These are phyloP conservation scores for Camponotus fellah DNA, from an alignment of 2,888 invertebrate genomes.

Conservation along the genomic window DNA sequence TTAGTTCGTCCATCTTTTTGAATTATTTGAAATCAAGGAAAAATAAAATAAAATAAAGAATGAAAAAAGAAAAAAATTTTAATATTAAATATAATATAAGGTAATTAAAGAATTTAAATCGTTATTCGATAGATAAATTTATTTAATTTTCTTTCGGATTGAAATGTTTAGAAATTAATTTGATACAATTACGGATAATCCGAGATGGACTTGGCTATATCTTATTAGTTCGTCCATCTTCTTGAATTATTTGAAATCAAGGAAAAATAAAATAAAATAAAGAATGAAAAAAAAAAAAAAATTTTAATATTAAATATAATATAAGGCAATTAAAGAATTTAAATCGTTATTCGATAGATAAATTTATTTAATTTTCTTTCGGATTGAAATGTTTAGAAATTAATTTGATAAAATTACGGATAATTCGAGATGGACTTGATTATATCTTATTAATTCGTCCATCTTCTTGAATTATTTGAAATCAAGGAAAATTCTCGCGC, in stretches of 20 bases:
- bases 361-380: not conserved
- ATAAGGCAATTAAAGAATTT: not conserved
- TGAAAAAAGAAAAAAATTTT: too few species aligned
- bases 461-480: conserved; percentile 13
- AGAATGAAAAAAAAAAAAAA: not conserved
- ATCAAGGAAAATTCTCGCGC: conserved; percentile 15
- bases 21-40: conserved; percentile 16
- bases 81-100: not conserved
- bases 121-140: not conserved
- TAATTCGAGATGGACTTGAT: not conserved
- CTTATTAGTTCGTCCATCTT: not conserved
- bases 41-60: too few species aligned
- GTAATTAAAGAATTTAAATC: not conserved
- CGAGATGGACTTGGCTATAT: not conserved
- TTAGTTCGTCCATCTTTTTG: not conserved
- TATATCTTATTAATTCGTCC: not conserved
- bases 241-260: conserved; percentile 9
- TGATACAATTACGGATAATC: not conserved
- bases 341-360: not conserved
- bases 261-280: not conserved
- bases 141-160: not conserved
- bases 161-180: too few species aligned
- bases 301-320: not conserved
- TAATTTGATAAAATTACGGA: not conserved
- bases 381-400: too few species aligned